Evolutionary conservation across 2,888 invertebrate genomes (phyloP).

Genomic region (Scrobipalpa costella): DNA sequence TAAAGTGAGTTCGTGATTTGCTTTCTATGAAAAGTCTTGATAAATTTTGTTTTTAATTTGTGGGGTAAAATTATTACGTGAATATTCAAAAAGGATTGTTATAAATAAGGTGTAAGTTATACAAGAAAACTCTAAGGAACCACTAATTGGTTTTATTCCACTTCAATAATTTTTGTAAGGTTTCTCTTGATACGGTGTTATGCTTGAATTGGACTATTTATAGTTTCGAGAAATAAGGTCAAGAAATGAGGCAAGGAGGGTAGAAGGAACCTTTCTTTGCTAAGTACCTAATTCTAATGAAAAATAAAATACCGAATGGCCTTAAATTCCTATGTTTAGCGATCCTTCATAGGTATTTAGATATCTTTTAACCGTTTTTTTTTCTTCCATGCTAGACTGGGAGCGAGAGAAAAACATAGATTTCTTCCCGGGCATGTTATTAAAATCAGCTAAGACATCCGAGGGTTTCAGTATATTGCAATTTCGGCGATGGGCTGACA

Average conservation of each 20-base stretch:
- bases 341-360: too few relatives aligned
- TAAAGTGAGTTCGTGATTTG: slow-evolving; percentile 7
- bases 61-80: not conserved
- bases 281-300: too few relatives aligned
- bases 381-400: too few relatives aligned
- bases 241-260: not conserved
- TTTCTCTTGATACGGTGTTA: slow-evolving; percentile 13
- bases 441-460: too few relatives aligned
- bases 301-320: too few relatives aligned
- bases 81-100: slow-evolving; percentile 2
- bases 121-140: not conserved
- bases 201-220: not conserved
- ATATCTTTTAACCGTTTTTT: too few relatives aligned
- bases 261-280: too few relatives aligned
- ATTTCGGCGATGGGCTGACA: too few relatives aligned
- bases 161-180: slow-evolving; percentile 4
- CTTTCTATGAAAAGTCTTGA: not conserved
- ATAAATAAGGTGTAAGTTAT: not conserved
- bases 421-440: too few relatives aligned
- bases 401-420: too few relatives aligned
- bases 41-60: not conserved
- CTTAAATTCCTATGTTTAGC: too few relatives aligned
- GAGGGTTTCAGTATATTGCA: too few relatives aligned
- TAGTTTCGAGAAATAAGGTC: not conserved
- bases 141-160: slow-evolving; percentile 9